phyloP scores from a whole-genome alignment of 2,888 invertebrate genomes.

The Hyles lineata region DNA sequence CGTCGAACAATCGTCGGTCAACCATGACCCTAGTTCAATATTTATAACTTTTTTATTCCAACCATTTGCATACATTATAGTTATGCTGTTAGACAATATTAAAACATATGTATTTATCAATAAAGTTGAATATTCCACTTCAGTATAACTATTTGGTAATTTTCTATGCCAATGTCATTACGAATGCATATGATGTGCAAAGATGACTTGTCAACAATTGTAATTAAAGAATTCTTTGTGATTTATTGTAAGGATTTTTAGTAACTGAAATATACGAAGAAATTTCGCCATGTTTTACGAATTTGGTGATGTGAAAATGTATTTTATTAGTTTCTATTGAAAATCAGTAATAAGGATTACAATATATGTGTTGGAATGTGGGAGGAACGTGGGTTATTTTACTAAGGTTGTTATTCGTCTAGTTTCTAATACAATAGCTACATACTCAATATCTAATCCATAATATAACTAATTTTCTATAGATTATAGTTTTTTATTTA shows the following conservation, averaged over 20 bases:
- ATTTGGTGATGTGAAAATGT: neutral
- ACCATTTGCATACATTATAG: constrained; percentile 41
- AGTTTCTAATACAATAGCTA: neutral
- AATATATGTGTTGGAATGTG: neutral
- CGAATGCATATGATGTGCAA: constrained; percentile 25
- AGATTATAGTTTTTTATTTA: neutral
- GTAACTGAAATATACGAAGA: neutral
- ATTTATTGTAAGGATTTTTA: constrained; percentile 2
- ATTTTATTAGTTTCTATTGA: neutral
- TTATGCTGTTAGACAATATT: neutral
- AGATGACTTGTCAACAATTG: constrained; percentile 15
- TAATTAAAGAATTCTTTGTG: neutral
- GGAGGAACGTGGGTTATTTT: neutral
- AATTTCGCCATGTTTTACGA: neutral
- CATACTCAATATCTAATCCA: neutral
- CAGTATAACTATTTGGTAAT: neutral
- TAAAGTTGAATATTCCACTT: constrained; percentile 4
- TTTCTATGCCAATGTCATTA: constrained; percentile 12
- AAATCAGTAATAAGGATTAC: neutral
- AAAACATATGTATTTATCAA: neutral
- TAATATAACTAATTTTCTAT: neutral
- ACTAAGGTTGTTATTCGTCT: neutral
- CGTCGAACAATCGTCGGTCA: constrained; percentile 33
- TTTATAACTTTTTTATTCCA: constrained; percentile 42
- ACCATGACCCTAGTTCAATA: constrained; percentile 51